Conservation (phyloP, 1,140 invertebrate genomes). For the Heliconius nattereri region DNA sequence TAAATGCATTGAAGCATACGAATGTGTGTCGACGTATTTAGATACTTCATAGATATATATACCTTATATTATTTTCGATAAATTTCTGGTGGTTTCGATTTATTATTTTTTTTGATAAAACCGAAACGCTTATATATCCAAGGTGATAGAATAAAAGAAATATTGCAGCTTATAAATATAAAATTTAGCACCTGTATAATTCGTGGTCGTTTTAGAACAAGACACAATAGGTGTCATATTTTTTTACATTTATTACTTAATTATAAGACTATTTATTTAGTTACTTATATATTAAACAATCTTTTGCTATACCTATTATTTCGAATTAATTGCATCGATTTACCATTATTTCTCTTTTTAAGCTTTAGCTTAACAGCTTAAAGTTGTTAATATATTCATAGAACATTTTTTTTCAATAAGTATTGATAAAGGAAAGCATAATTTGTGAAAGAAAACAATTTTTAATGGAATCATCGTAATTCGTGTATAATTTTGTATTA, state of each 20-base stretch:
- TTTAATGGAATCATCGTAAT: no score
- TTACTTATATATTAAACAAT: no score
- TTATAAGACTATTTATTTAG: no score
- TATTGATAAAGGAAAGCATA: not conserved
- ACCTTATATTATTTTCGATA: not conserved
- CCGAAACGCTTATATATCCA: not conserved
- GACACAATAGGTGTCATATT: no score
- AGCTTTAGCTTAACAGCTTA: no score
- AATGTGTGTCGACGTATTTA: not conserved
- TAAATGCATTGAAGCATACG: slow-evolving; percentile 2
- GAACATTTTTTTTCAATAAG: not conserved
- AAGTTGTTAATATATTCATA: no score
- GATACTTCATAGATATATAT: slow-evolving; percentile 14
- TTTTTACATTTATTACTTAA: no score
- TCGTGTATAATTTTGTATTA: no score
- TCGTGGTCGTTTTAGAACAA: no score
- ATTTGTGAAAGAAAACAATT: not conserved
- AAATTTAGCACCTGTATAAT: not conserved
- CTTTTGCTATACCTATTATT: no score
- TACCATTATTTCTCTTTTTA: no score
- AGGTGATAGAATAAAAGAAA: not conserved
- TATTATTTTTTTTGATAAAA: slow-evolving; percentile 13
- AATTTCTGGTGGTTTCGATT: slow-evolving; percentile 7
- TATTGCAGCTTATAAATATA: not conserved
- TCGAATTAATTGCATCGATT: no score